Evolutionary conservation across 2,113 vertebrate species (phyloP), one percentile per base, ranked within the genome.

Genomic region (Sinocyclocheilus grahami): DNA sequence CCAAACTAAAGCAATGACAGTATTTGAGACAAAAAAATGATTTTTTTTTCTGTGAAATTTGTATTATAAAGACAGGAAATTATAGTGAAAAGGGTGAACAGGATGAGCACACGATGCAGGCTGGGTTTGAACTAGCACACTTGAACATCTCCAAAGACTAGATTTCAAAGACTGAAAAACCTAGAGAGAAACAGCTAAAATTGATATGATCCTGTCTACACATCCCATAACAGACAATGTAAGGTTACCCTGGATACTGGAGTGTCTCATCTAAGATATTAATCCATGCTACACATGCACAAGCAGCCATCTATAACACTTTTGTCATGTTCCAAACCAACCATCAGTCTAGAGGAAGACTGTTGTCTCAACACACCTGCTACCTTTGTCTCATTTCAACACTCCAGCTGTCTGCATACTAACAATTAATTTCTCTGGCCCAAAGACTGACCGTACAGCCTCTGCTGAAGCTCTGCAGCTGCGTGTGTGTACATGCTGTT

Each of bases 181-280:
- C 86, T 82, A 86, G 42, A 83, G 58, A 82, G 82, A 89, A 53
- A 53, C 5, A 53, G 3, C 3, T n/a, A n/a, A 62, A n/a, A 62
- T n/a, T 10, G 20, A 86, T 63, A 79, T 84, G 90, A 85, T 76
- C 9, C 67, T 86, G 87, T 79, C 87, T 91, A 91, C 89, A 93
- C 88, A 78, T 86, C 84, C 84, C 39, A 62, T 75, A 53, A 84
- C 14, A 67, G 67, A 79, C 16, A 62, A 78, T 69, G 9, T n/a
- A 24, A 87, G 53, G 20, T 3, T 22, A 53, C 37, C 37, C 5
- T 46, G 13, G 5, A 39, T 37, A 11, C 55, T 27, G 77, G 27
- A 58, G 53, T 78, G 51, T 78, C 53, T 60, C 77, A 78, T 78
- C 77, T 13, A 78, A 37, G 33, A 78, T 78, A 22, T 22, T 13